Evolutionary conservation across 2,113 vertebrate species (phyloP).

Genomic region (Balaeniceps rex): DNA sequence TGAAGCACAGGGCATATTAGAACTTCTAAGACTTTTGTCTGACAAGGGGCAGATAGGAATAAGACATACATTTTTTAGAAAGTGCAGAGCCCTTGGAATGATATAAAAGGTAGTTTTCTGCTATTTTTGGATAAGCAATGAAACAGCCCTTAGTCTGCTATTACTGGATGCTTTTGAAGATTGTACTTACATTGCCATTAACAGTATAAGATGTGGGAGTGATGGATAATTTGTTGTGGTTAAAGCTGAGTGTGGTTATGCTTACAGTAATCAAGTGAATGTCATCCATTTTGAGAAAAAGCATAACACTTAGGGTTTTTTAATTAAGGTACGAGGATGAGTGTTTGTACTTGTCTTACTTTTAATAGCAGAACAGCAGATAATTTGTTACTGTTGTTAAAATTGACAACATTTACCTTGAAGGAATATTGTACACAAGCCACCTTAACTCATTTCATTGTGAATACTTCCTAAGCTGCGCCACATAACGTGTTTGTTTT

Average conservation of each 20-base stretch:
- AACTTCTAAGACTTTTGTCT: slow-evolving; percentile 5
- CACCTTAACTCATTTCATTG: neutral
- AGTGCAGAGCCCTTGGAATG: neutral
- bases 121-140: slow-evolving; percentile 20
- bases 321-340: slow-evolving; percentile 9
- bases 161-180: slow-evolving; percentile 19
- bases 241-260: neutral
- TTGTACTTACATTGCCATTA: slow-evolving; percentile 7
- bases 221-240: slow-evolving; percentile 30
- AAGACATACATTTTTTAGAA: neutral
- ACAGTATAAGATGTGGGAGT: neutral
- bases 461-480: neutral
- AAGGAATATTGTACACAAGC: neutral
- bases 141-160: neutral
- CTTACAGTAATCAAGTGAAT: slow-evolving; percentile 26
- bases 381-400: neutral
- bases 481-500: neutral
- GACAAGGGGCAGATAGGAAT: neutral
- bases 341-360: neutral
- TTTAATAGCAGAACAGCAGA: neutral
- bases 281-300: slow-evolving; percentile 20
- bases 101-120: slow-evolving; percentile 16
- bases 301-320: neutral
- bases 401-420: neutral
- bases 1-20: neutral